Evolutionary conservation across 2,797 vertebrate genomes (phyloP).

Genomic region (Xenentodon cancila): DNA sequence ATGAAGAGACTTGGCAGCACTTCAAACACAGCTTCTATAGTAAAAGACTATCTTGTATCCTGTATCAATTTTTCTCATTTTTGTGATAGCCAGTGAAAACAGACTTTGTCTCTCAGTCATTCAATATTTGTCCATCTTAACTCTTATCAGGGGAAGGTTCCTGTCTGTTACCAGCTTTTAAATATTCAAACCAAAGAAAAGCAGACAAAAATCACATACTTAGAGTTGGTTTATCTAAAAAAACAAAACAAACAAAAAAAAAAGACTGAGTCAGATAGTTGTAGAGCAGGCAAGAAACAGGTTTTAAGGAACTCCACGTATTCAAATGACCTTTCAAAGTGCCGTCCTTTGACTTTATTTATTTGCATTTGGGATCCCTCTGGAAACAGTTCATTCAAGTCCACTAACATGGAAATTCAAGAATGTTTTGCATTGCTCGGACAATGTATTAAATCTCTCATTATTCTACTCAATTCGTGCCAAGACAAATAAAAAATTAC

Average conservation of each 20-base stretch:
- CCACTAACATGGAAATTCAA: slow-evolving; percentile 35
- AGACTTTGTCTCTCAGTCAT: background rate
- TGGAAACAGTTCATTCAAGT: slow-evolving; percentile 35
- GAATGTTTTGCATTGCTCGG: slow-evolving; percentile 50
- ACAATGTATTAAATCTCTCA: background rate
- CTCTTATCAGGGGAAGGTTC: slow-evolving; percentile 12
- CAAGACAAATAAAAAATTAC: background rate
- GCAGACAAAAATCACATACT: background rate
- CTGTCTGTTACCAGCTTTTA: background rate
- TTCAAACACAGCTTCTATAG: background rate
- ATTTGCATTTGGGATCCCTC: slow-evolving; percentile 53
- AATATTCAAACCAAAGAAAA: slow-evolving; percentile 1
- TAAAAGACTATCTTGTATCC: background rate
- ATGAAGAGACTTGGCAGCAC: background rate
- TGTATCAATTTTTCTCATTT: background rate
- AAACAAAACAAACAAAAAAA: too few relatives aligned
- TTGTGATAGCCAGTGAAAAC: slow-evolving; percentile 4
- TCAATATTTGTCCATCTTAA: slow-evolving; percentile 4
- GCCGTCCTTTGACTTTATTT: slow-evolving; percentile 11
- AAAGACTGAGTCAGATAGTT: background rate
- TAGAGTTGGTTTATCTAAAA: background rate
- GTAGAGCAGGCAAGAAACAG: background rate
- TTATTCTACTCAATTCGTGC: background rate
- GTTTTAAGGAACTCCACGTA: slow-evolving; percentile 6
- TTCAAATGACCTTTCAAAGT: slow-evolving; percentile 23